Conservation (phyloP, 2,113 vertebrate genomes). For the Falcunculus frontatus region DNA sequence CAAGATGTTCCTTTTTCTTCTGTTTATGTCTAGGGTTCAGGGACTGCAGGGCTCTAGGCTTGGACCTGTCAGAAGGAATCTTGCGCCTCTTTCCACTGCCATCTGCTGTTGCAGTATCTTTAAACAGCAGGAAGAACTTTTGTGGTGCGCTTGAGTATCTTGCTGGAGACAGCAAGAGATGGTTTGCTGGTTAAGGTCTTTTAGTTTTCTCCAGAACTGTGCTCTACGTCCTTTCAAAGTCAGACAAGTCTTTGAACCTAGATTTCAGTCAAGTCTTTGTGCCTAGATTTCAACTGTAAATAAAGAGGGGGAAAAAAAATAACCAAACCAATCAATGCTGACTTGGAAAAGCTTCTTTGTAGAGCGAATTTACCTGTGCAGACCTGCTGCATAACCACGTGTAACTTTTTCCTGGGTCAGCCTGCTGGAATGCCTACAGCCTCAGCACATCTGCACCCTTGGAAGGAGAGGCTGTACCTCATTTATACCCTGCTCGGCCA, state of each 20-base stretch:
- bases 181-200: background rate
- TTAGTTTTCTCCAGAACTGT: background rate
- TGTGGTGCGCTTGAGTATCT: background rate
- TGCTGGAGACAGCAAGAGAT: background rate
- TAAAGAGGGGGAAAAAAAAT: background rate
- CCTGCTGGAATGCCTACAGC: background rate
- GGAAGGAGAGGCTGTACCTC: background rate
- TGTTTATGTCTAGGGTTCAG: background rate
- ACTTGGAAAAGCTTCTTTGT: background rate
- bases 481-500: background rate
- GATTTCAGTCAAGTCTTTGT: background rate
- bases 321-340: background rate
- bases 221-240: background rate
- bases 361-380: background rate
- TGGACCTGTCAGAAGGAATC: background rate
- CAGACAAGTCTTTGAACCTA: background rate
- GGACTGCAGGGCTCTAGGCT: background rate
- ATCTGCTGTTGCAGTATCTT: background rate
- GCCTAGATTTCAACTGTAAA: background rate
- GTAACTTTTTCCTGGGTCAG: background rate
- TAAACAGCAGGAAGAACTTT: background rate
- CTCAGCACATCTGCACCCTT: background rate
- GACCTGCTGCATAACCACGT: background rate
- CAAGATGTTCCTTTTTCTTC: background rate
- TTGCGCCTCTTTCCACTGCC: background rate